Evolutionary conservation across 2,113 vertebrate species (phyloP), one percentile per base, ranked within the genome.

Genomic region (Electrona antarctica): DNA sequence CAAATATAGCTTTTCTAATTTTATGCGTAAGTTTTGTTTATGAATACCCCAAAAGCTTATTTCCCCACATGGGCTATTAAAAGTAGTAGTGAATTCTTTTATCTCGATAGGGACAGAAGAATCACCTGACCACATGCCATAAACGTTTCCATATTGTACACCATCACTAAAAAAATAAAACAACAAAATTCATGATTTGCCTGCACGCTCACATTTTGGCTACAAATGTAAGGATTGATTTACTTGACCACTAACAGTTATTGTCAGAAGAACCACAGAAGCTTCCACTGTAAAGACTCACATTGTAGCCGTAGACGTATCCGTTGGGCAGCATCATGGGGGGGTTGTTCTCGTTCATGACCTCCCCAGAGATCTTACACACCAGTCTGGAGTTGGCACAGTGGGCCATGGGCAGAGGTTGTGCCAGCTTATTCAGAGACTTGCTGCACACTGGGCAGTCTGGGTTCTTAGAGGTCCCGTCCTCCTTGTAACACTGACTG

Each of bases 311-410:
- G 4, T 99, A 99, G 78, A 99, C 97, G 49, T 99, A 98, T 91
- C 98, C 98, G 51, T 99, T 99, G 84, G 97, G 97, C 87, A 99
- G 93, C 97, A 99, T 99, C 98, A 99, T 99, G 7, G 98, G 98
- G n/a, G 97, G 97, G 89, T 99, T 99, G 93, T 99, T 99, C 93
- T 99, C 98, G 6, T 99, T 99, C 98, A 99, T 99, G 66, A 99
- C 98, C 55, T 99, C 97, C 33, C 98, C 98, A 0, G 98, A 99
- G 90, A 99, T 99, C 93, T 99, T 99, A 91, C 98, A 99, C 82
- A 99, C 98, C 85, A 99, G 94, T 78, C 98, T 95, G 54, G 98
- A 99, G 91, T 99, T 99, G 92, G 98, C 98, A 54, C 98, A 99
- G 82, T 99, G 97, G 57, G 98, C 98, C 98, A 99, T 99, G 10